phyloP scores from a whole-genome alignment of 2,888 invertebrate species.

The Calephelis perditalis region DNA sequence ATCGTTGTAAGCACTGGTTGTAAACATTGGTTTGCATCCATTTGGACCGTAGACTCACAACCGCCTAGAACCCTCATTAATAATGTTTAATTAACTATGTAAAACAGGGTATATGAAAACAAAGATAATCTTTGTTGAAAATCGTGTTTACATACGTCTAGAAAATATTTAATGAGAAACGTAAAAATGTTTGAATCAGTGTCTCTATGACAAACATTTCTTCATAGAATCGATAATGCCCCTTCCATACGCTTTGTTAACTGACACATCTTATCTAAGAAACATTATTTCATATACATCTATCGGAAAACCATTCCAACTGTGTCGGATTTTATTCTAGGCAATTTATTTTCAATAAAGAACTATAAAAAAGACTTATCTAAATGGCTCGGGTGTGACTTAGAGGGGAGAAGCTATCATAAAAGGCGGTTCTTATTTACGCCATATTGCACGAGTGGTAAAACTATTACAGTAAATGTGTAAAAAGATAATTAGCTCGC shows the following conservation, averaged over 20 bases:
- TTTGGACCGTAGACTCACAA: no score
- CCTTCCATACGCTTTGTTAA: constrained; percentile 54
- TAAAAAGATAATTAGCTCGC: constrained; percentile 8
- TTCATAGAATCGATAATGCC: constrained; percentile 34
- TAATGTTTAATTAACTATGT: no score
- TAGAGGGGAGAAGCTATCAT: constrained; percentile 63
- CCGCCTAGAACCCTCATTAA: no score
- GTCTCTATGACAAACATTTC: constrained; percentile 6
- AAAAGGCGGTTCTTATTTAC: constrained; percentile 71
- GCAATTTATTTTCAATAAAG: constrained; percentile 79
- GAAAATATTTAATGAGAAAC: not conserved
- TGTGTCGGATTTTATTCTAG: constrained; percentile 76
- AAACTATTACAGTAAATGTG: constrained; percentile 27
- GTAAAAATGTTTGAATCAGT: not conserved
- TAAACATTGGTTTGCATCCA: no score
- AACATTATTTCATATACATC: constrained; percentile 75
- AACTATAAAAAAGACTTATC: constrained; percentile 78
- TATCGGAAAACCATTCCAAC: constrained; percentile 75
- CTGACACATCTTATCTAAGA: constrained; percentile 63
- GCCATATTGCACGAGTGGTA: constrained; percentile 51
- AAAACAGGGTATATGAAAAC: no score
- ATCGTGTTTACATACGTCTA: no score
- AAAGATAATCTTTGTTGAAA: no score
- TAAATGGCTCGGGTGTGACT: constrained; percentile 67
- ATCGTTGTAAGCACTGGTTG: no score